Base-by-base conservation (phyloP, 2,888 invertebrate genomes). In the Coelopa pilipes region DNA sequence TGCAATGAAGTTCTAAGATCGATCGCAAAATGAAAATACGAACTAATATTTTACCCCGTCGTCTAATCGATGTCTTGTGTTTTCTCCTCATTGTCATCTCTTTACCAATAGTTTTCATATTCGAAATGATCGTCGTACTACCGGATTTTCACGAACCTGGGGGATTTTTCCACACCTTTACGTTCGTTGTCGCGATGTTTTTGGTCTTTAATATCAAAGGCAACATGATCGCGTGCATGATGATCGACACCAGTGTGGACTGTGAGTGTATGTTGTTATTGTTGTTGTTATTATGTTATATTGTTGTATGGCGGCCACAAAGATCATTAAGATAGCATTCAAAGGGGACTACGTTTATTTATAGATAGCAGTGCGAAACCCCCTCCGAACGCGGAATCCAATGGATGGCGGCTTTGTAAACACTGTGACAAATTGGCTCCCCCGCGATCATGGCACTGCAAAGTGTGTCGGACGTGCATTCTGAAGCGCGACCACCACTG, bases 401-500 rank as follows among this genome's bases (percentile, higher is more conserved):
- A n/a, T n/a, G 63, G 75, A 5, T 97, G 96, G 95, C 90, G 90
- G 73, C 90, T 93, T 76, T 99, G 98, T 87, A 83, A 90, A 1
- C 87, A 89, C 0, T 98, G 98, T 73, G 92, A 94, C 82, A 89
- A 90, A 62, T 75, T 91, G 7, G 89, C 91, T 2, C 95, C 95
- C 1, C 96, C 96, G 1, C 90, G 98, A 68, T 92, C 97, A 0
- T 96, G 96, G 92, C 98, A 98, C 84, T 99, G 98, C 84, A 89
- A 90, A 4, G 89, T 89, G 5, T 99, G 98, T 86, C 89, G 93
- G 77, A 89, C 90, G 9, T 99, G 98, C 85, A 92, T 97, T 69
- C 55, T 87, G 69, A 96, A 95, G 87, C 90, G 97, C 77, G 96
- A 96, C 85, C 96, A 95, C 88, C 94, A 95, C 84, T 95, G 97